Evolutionary conservation across 2,113 vertebrate species (phyloP).

Genomic region (Daboia siamensis): DNA sequence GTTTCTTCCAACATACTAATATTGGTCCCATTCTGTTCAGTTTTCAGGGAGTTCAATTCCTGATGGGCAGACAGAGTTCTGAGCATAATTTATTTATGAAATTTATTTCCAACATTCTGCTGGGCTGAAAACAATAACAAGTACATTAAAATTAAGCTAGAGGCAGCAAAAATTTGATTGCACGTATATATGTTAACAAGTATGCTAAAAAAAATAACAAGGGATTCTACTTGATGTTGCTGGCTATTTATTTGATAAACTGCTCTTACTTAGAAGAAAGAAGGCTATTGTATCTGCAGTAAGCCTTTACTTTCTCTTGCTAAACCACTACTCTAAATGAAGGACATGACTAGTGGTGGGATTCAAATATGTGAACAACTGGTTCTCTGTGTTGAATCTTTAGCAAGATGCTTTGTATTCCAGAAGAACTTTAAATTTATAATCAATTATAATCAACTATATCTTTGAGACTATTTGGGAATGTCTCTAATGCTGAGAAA

Average conservation of each 20-base stretch:
- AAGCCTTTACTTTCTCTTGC: background rate
- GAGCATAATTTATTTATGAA: background rate
- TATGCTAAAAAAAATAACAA: background rate
- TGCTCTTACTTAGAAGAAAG: background rate
- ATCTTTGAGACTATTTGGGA: background rate
- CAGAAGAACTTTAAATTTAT: background rate
- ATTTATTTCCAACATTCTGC: background rate
- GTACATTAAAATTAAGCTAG: background rate
- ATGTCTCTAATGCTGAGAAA: background rate
- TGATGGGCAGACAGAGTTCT: background rate
- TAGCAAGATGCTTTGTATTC: background rate
- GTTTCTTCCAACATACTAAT: background rate
- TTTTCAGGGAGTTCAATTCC: background rate
- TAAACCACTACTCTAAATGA: background rate
- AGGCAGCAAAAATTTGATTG: background rate
- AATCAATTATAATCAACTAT: background rate
- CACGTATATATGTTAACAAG: background rate
- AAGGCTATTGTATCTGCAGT: background rate
- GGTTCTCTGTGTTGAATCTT: background rate
- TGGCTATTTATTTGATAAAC: background rate
- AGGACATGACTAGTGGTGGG: background rate
- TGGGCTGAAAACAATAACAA: background rate
- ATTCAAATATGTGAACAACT: no score
- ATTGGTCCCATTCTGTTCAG: background rate
- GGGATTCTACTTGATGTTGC: background rate